Conservation (phyloP, 2,113 vertebrate genomes). For the Cynoglossus semilaevis region DNA sequence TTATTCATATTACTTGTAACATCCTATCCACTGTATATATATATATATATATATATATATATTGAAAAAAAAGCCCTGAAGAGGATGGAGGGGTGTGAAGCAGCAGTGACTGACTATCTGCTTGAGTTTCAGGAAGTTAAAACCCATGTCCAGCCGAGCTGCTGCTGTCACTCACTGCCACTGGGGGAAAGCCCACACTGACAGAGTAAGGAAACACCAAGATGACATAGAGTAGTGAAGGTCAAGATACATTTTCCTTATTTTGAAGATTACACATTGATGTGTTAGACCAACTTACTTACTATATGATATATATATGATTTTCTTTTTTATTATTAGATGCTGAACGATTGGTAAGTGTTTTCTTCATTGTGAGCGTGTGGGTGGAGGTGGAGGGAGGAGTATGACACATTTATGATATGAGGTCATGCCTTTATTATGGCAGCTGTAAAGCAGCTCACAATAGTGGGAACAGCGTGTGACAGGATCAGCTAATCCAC, state of each 20-base stretch:
- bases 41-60: no score
- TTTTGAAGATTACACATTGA: neutral
- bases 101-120: conserved; percentile 53
- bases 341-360: conserved; percentile 4
- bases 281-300: no score
- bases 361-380: conserved; percentile 9
- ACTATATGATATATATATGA: neutral
- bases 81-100: conserved; percentile 28
- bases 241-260: neutral
- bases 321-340: neutral
- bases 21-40: no score
- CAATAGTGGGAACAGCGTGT: conserved; percentile 17
- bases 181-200: conserved; percentile 47
- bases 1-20: neutral
- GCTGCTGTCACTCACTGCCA: conserved; percentile 77
- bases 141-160: conserved; percentile 67
- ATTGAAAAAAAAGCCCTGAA: conserved; percentile 13
- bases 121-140: conserved; percentile 74
- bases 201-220: conserved; percentile 40
- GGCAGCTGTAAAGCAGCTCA: conserved; percentile 47
- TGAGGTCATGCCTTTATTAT: conserved; percentile 51
- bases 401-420: conserved; percentile 11
- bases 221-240: conserved; percentile 27
- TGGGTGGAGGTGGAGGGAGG: neutral
- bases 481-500: conserved; percentile 7